phyloP scores from a whole-genome alignment of 2,797 vertebrate species.

The Craterocephalus amniculus region DNA sequence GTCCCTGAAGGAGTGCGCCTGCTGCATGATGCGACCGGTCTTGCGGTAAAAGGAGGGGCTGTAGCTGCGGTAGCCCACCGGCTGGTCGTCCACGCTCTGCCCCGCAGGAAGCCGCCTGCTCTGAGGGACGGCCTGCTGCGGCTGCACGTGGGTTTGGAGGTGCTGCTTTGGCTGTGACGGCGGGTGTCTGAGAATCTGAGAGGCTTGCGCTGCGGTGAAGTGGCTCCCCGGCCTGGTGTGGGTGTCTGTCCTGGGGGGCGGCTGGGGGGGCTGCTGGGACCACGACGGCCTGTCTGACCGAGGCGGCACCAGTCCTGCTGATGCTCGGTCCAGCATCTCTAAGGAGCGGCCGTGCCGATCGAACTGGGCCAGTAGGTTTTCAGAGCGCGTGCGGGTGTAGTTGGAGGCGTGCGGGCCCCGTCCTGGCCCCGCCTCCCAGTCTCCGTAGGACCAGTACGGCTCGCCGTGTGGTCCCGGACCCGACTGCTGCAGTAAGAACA shows the following conservation, averaged over 20 bases:
- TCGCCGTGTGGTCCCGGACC: conserved; percentile 78
- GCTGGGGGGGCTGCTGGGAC: conserved; percentile 73
- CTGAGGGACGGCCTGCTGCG: conserved; percentile 62
- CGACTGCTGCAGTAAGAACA: conserved; percentile 87
- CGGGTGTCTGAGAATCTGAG: conserved; percentile 48
- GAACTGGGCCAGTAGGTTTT: conserved; percentile 85
- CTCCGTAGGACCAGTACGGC: conserved; percentile 72
- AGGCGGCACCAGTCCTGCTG: conserved; percentile 78
- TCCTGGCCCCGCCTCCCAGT: conserved; percentile 66
- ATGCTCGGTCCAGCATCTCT: conserved; percentile 87
- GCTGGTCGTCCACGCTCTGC: conserved; percentile 88
- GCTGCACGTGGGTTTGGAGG: conserved; percentile 50
- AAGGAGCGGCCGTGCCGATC: conserved; percentile 84
- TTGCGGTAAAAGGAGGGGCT: conserved; percentile 96
- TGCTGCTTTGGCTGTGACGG: conserved; percentile 67
- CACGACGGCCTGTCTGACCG: conserved; percentile 80
- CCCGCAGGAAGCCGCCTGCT: conserved; percentile 76
- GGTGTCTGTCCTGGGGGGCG: conserved; percentile 73
- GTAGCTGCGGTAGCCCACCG: conserved; percentile 96
- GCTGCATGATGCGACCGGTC: conserved; percentile 90
- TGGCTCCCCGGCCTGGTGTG: conserved; percentile 69
- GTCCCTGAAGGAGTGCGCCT: conserved; percentile 93
- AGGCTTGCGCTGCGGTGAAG: conserved; percentile 46
- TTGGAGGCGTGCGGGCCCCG: conserved; percentile 51
- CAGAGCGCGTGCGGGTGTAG: conserved; percentile 85